These are phyloP conservation scores for Tinea trinotella DNA, from an alignment of 2,888 invertebrate genomes.

Conservation along the genomic window DNA sequence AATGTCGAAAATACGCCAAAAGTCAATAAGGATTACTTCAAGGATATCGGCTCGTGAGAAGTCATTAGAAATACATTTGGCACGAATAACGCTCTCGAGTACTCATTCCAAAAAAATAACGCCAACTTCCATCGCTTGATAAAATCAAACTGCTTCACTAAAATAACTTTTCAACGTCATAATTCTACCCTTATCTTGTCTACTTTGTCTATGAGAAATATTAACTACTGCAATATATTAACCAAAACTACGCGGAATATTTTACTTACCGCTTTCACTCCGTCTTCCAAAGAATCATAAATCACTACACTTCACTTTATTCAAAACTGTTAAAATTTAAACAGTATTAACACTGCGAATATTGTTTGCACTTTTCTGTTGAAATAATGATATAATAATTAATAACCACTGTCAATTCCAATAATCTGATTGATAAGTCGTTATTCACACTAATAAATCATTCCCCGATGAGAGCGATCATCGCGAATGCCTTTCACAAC, in stretches of 20 bases:
- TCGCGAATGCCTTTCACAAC: neutral
- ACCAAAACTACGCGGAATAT: neutral
- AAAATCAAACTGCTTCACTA: conserved; percentile 5
- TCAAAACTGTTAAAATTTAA: neutral
- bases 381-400: neutral
- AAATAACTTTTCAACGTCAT: conserved; percentile 15
- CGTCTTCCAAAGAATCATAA: neutral
- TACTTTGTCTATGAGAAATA: neutral
- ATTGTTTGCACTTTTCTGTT: neutral
- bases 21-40: conserved; percentile 7
- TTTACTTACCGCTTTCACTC: neutral
- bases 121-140: conserved; percentile 12
- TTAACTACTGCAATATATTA: neutral
- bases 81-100: conserved; percentile 19
- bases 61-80: conserved; percentile 27
- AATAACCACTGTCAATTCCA: neutral
- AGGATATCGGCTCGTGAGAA: conserved; percentile 9
- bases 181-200: conserved; percentile 10
- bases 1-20: neutral
- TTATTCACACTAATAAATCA: conserved; percentile 2
- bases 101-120: conserved; percentile 14
- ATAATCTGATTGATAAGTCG: neutral
- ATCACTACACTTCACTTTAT: neutral
- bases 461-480: neutral
- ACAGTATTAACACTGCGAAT: neutral